Conservation (phyloP, 2,113 vertebrate genomes). For the Osmerus eperlanus region DNA sequence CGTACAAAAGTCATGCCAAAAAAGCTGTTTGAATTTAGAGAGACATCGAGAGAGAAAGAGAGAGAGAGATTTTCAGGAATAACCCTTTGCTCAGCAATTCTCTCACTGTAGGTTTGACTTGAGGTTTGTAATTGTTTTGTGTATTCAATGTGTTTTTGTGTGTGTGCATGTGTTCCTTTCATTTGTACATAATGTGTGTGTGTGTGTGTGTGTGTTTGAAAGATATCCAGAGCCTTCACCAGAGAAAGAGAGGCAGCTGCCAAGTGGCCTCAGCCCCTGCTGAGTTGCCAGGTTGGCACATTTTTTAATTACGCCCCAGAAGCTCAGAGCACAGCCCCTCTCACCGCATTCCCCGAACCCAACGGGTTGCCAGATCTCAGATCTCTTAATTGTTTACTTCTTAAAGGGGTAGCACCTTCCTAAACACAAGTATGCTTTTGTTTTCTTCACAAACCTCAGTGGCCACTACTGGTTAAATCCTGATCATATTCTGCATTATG, state of each 20-base stretch:
- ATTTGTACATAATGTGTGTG: slow-evolving; percentile 49
- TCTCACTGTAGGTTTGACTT: slow-evolving; percentile 28
- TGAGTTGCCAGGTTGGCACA: slow-evolving; percentile 50
- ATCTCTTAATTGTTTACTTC: slow-evolving; percentile 13
- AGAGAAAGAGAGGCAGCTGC: slow-evolving; percentile 32
- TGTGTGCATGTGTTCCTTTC: slow-evolving; percentile 9
- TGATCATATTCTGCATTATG: too few species aligned
- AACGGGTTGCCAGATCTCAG: slow-evolving; percentile 10
- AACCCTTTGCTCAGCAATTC: slow-evolving; percentile 41
- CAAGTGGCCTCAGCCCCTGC: slow-evolving; percentile 44
- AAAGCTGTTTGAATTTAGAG: too few species aligned
- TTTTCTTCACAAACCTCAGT: too few species aligned
- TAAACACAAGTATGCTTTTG: too few species aligned
- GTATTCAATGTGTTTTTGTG: too few species aligned
- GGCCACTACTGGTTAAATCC: too few species aligned
- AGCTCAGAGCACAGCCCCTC: background rate
- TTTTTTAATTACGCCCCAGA: slow-evolving; percentile 13
- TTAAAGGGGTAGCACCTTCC: too few species aligned
- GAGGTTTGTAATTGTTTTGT: slow-evolving; percentile 1
- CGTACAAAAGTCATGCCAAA: too few species aligned
- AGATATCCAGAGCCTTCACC: slow-evolving; percentile 1
- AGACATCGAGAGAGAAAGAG: background rate
- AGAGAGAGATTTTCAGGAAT: slow-evolving; percentile 17
- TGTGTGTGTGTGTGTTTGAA: slow-evolving; percentile 7
- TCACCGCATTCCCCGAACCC: slow-evolving; percentile 39